Percentiles rank a stretch among this genome's conserved stretches.
Conservation (phyloP, 2,888 invertebrate species). For the Chrysolina americana region DNA sequence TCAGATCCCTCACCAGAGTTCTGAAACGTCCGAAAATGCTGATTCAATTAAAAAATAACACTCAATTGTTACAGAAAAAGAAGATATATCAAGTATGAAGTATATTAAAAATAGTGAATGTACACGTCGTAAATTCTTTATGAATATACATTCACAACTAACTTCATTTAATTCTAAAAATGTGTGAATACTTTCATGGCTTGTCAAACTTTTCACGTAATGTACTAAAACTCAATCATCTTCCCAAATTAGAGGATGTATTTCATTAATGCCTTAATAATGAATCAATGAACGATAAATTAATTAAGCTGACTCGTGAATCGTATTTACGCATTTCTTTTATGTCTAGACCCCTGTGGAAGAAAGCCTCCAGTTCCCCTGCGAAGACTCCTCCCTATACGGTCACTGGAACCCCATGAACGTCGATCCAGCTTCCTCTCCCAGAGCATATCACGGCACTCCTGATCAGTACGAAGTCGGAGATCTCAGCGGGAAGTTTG, state of each 20-base stretch:
- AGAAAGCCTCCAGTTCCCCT: slow-evolving; percentile 88
- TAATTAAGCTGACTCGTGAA: too few relatives aligned
- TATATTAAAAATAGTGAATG: too few relatives aligned
- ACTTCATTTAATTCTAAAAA: background rate
- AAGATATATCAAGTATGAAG: too few relatives aligned
- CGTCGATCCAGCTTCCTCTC: slow-evolving; percentile 76
- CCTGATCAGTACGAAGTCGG: slow-evolving; percentile 91
- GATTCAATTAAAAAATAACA: too few relatives aligned
- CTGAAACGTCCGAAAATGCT: too few relatives aligned
- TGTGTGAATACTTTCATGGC: background rate
- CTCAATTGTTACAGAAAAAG: too few relatives aligned
- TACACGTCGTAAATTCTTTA: too few relatives aligned
- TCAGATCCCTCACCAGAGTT: too few relatives aligned
- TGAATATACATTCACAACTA: too few relatives aligned
- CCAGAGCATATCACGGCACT: slow-evolving; percentile 76
- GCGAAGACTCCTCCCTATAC: slow-evolving; percentile 85
- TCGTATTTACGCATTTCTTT: background rate
- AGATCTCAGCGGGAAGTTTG: slow-evolving; percentile 89
- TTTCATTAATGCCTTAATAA: too few relatives aligned
- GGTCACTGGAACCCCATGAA: slow-evolving; percentile 90
- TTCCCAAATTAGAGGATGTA: too few relatives aligned
- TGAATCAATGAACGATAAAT: too few relatives aligned
- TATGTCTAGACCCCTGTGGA: slow-evolving; percentile 82
- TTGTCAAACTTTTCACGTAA: background rate
- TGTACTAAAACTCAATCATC: background rate